Base-by-base conservation (phyloP, 2,888 invertebrate species). In the Eupithecia inturbata region DNA sequence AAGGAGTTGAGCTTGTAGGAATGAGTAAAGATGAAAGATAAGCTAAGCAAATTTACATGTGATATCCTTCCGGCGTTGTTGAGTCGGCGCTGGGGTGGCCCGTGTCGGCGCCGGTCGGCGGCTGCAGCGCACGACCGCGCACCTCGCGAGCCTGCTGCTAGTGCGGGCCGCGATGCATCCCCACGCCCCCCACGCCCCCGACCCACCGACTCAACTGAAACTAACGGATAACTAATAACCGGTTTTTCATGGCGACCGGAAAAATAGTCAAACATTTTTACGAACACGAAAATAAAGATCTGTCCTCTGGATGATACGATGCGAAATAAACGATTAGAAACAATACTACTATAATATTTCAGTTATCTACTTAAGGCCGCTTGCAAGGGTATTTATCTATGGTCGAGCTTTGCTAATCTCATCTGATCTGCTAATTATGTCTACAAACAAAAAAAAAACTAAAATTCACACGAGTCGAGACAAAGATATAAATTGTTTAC, bases 171-270 rank as follows among this genome's bases (percentile, higher is more conserved):
- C 53, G 62, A 22, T 72, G 66, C 66, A 62, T 66, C 57, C 49
- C 31, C 33, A 14, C 57, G 19, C 39, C 68, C 31, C 57, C 41
- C 3, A 67, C 41, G n/a, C 62, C 68, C 12, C 22, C 31, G 49
- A 60, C 45, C 62, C 19, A 62, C 31, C 31, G 7, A 31, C 19
- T 62, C 16, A 22, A 9, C 31, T 62, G 31, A 81, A 80, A 81
- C 78, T 75, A 82, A 82, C 68, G 77, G 71, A 70, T 79, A 76
- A 75, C 78, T 14, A 57, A 57, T 26, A 22, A 26, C 26, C 57
- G 12, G 22, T 12, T 57, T 12, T 57, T 57, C 12, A 12, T 26
- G 57, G 26, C 5, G 26, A 26, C 22, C 26, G 57, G 57, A 14
- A 26, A 53, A 57, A 57, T 22, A 10, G 12, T 3, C 1, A 14